Conservation (phyloP, 1,140 invertebrate genomes). For the Zaprionus kolodkinae region DNA sequence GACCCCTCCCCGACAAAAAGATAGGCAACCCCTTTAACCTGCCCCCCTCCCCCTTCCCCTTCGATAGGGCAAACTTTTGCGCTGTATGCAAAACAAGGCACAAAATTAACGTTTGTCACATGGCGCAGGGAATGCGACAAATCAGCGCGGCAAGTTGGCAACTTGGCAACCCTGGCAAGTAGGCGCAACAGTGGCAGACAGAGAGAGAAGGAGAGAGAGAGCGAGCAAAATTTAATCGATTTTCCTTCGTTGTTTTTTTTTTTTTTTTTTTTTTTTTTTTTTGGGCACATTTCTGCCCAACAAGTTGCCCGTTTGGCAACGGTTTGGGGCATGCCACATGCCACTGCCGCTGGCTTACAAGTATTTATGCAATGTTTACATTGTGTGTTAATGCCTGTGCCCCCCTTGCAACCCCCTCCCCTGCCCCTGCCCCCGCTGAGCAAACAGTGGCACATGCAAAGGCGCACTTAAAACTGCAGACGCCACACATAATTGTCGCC, state of each 20-base stretch:
- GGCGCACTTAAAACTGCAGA: slow-evolving; percentile 80
- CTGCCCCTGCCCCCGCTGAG: slow-evolving; percentile 18
- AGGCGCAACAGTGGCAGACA: slow-evolving; percentile 3
- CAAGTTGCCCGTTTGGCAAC: slow-evolving; percentile 58
- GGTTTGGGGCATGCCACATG: slow-evolving; percentile 23
- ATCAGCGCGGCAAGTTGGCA: slow-evolving; percentile 64
- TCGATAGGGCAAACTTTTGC: slow-evolving; percentile 66
- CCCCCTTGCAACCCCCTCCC: no score
- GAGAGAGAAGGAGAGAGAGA: no score
- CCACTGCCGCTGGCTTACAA: slow-evolving; percentile 43
- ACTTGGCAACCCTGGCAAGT: neutral
- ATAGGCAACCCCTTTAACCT: neutral
- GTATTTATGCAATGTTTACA: slow-evolving; percentile 81
- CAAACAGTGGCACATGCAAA: slow-evolving; percentile 77
- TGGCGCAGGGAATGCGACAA: slow-evolving; percentile 80
- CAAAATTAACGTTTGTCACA: slow-evolving; percentile 83
- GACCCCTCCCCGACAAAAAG: neutral
- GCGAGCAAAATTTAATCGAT: slow-evolving; percentile 78
- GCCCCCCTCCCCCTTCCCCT: neutral
- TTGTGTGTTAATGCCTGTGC: slow-evolving; percentile 68
- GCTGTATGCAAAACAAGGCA: slow-evolving; percentile 79
- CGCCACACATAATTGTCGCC: slow-evolving; percentile 78
- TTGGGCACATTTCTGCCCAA: slow-evolving; percentile 56
- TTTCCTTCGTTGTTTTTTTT: slow-evolving; percentile 22
- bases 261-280: no score